Percentiles rank a stretch among this genome's conserved stretches.
These are phyloP conservation scores for Crocodylus rhombifer DNA, from an alignment of 2,797 vertebrate genomes.

Conservation along the genomic window DNA sequence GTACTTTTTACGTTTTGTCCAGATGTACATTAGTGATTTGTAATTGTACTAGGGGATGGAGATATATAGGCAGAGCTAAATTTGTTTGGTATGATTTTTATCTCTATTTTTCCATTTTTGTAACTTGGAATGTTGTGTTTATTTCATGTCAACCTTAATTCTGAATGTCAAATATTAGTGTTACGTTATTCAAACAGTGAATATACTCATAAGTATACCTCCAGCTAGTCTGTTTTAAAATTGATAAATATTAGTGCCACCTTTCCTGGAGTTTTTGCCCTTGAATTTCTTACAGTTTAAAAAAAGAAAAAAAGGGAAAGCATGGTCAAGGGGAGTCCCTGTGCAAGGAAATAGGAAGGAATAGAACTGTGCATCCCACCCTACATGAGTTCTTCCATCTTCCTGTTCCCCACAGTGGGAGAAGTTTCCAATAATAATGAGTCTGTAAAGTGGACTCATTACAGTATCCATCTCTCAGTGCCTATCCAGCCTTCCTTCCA, in stretches of 20 bases:
- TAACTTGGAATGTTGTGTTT: neutral
- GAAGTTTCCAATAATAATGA: neutral
- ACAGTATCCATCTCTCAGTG: neutral
- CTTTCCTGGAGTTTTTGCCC: neutral
- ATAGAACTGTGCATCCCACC: neutral
- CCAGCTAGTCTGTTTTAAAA: neutral
- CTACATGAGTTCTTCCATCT: neutral
- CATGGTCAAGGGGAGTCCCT: neutral
- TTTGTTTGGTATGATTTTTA: neutral
- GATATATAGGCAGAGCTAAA: neutral
- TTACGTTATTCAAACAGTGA: neutral
- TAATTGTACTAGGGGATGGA: neutral
- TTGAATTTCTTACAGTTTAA: neutral
- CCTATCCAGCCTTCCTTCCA: neutral
- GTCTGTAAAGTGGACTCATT: slow-evolving; percentile 14
- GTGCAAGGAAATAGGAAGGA: neutral
- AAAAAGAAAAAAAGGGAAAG: neutral
- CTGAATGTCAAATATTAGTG: neutral
- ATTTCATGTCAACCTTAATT: neutral
- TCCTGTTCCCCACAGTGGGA: neutral
- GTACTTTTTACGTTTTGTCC: neutral
- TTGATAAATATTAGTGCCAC: neutral
- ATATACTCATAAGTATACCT: neutral
- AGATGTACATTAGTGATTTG: neutral
- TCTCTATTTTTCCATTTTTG: neutral